These are phyloP conservation scores for Acanthopleura granulata DNA, from an alignment of 2,888 invertebrate genomes.

Conservation along the genomic window DNA sequence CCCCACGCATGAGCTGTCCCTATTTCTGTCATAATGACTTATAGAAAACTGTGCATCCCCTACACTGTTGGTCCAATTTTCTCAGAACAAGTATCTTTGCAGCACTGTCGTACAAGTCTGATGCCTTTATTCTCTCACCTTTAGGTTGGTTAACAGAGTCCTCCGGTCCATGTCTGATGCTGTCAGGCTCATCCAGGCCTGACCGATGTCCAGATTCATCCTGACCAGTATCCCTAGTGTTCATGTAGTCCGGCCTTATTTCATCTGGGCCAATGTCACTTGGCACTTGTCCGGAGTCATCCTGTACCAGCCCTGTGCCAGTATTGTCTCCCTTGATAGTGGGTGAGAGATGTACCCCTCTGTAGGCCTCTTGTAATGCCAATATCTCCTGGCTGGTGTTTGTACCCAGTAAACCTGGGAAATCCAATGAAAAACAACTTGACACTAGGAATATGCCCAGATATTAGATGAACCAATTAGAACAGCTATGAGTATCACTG, in stretches of 20 bases:
- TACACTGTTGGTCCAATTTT: no score
- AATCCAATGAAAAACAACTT: no score
- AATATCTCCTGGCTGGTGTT: slow-evolving; percentile 65
- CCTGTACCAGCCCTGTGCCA: background rate
- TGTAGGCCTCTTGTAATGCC: slow-evolving; percentile 58
- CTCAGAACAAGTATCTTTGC: background rate
- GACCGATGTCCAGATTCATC: background rate
- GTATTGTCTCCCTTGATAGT: slow-evolving; percentile 32
- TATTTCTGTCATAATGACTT: no score
- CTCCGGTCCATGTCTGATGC: background rate
- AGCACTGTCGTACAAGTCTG: no score
- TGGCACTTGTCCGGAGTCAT: background rate
- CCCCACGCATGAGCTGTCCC: no score
- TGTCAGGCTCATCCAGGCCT: slow-evolving; percentile 4
- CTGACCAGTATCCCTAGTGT: no score
- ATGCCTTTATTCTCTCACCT: no score
- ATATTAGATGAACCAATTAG: no score
- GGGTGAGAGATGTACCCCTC: slow-evolving; percentile 56
- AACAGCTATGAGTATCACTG: no score
- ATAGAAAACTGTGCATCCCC: no score
- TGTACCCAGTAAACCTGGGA: slow-evolving; percentile 54
- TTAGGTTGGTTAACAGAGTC: background rate
- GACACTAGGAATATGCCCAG: no score
- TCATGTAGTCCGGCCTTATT: background rate
- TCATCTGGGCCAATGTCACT: background rate